Evolutionary conservation across 1,140 invertebrate species (phyloP).

Genomic region (Aphelenchoides avenae): DNA sequence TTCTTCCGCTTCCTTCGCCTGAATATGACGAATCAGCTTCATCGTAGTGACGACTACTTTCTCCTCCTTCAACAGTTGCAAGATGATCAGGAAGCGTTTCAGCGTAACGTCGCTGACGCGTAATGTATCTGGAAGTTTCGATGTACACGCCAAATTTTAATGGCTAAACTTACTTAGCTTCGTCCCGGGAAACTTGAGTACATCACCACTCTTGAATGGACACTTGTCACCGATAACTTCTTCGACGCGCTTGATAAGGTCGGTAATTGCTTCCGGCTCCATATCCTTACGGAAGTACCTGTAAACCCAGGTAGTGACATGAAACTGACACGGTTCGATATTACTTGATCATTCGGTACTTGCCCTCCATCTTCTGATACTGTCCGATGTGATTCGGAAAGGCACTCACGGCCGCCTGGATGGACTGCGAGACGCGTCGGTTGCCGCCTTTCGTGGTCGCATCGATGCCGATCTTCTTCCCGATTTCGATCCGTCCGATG

Average conservation of each 20-base stretch:
- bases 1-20: conserved; percentile 23
- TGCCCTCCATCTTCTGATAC: conserved; percentile 57
- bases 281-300: conserved; percentile 48
- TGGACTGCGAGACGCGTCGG: conserved; percentile 43
- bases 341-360: conserved; percentile 46
- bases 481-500: conserved; percentile 42
- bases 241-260: conserved; percentile 26
- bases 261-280: conserved; percentile 20
- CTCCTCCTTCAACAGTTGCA: conserved; percentile 29
- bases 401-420: conserved; percentile 25
- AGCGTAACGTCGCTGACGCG: conserved; percentile 49
- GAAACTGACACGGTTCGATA: no score
- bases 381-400: conserved; percentile 49
- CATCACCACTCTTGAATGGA: conserved; percentile 48
- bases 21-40: conserved; percentile 30
- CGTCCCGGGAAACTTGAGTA: conserved; percentile 49
- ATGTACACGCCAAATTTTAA: conserved; percentile 18
- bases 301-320: no score
- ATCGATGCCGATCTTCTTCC: conserved; percentile 30
- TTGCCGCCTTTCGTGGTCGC: conserved; percentile 43
- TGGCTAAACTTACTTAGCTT: conserved; percentile 42
- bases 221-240: conserved; percentile 39
- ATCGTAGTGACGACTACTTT: conserved; percentile 43
- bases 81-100: conserved; percentile 35
- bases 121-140: conserved; percentile 40